Evolutionary conservation across 2,888 invertebrate genomes (phyloP).

Genomic region (Gymnosoma rotundatum): DNA sequence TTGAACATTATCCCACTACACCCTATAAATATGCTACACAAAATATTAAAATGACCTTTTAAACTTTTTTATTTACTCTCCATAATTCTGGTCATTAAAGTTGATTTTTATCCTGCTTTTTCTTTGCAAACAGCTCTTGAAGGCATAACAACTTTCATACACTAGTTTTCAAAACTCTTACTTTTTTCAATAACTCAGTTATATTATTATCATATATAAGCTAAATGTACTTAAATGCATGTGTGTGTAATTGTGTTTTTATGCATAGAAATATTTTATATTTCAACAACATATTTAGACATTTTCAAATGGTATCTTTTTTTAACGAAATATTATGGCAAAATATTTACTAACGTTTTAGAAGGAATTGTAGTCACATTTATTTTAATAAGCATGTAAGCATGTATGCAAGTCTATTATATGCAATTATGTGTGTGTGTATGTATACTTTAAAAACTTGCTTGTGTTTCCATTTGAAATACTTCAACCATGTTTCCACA

Average conservation of each 20-base stretch:
- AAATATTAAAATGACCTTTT: too few species aligned
- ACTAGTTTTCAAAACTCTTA: constrained; percentile 26
- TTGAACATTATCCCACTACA: too few species aligned
- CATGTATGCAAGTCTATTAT: constrained; percentile 11
- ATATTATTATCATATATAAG: neutral
- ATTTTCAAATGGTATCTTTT: constrained; percentile 43
- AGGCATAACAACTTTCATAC: too few species aligned
- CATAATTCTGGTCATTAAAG: too few species aligned
- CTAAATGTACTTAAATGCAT: neutral
- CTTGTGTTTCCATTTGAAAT: constrained; percentile 27
- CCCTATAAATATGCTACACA: too few species aligned
- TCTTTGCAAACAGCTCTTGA: too few species aligned
- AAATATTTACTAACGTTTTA: constrained; percentile 12
- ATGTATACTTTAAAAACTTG: constrained; percentile 8
- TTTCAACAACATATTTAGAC: constrained; percentile 34
- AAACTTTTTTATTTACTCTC: too few species aligned
- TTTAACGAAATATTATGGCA: constrained; percentile 53
- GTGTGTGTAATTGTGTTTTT: neutral
- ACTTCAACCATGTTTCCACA: constrained; percentile 39
- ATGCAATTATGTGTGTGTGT: constrained; percentile 1
- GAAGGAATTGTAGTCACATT: constrained; percentile 17
- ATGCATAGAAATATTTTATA: neutral
- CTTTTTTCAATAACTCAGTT: neutral
- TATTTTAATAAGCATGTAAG: neutral
- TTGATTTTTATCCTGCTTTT: too few species aligned